These are phyloP conservation scores for Steatocranus sp. DNA, from an alignment of 2,797 vertebrate genomes.

Conservation along the genomic window DNA sequence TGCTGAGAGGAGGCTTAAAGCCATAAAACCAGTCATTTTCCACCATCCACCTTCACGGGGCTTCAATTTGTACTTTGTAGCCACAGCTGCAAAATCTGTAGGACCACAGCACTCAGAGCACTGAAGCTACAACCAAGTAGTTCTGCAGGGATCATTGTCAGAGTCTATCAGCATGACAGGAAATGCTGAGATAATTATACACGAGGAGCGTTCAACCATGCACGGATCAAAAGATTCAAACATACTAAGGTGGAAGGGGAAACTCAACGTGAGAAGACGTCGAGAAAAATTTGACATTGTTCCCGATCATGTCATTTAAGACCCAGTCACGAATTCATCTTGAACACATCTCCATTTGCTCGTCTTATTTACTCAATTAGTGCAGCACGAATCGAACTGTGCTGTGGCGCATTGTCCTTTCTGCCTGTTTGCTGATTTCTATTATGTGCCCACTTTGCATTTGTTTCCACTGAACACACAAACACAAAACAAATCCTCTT, in stretches of 20 bases:
- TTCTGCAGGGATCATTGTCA: background rate
- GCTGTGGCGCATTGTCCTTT: background rate
- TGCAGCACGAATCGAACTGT: background rate
- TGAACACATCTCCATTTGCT: background rate
- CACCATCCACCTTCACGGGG: background rate
- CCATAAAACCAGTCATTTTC: conserved; percentile 8
- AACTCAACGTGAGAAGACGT: background rate
- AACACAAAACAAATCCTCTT: background rate
- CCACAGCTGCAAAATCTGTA: background rate
- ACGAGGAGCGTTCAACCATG: background rate
- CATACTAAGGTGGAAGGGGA: background rate
- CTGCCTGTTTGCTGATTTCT: background rate
- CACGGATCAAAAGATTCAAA: background rate
- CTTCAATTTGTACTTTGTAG: background rate
- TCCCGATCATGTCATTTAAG: background rate
- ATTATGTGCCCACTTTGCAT: background rate
- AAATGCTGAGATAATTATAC: conserved; percentile 13
- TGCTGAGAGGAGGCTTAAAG: background rate
- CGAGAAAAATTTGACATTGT: background rate
- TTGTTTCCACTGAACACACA: background rate
- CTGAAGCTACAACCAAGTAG: background rate
- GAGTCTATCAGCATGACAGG: background rate
- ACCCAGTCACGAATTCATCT: background rate
- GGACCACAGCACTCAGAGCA: background rate
- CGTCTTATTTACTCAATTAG: background rate